Base-by-base conservation (phyloP, 1,140 invertebrate genomes). In the Onthophagus taurus region DNA sequence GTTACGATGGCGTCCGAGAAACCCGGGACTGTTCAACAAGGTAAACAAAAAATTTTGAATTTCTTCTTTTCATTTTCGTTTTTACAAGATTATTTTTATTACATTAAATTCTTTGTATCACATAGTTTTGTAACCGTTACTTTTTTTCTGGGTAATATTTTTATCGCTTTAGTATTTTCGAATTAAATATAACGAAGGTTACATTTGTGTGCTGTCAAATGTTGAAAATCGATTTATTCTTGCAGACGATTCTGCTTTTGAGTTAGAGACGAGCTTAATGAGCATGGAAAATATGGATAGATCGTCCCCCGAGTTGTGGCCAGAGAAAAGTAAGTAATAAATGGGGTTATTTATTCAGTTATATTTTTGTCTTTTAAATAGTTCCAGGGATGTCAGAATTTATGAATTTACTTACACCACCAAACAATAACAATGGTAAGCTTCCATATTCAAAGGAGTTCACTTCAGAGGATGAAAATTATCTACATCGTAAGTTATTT, bases 291-390 rank as follows among this genome's bases (percentile, higher is more conserved):
- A 86, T 59, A 68, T 96, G 47, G 89, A 93, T 66, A 71, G 90
- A 58, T 77, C 85, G 7, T 94, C 90, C 2, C 91, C 90, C 11
- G 88, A 94, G 58, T 64, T 94, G 56, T 96, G 90, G 90, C 90
- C 91, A 31, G 89, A 93, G 68, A 83, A 87, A 72, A 87, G 89
- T 92, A 75, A 80, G 76, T 53, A 35, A 23, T n/a, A n/a, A n/a
- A n/a, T n/a, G n/a, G n/a, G n/a, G n/a, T n/a, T n/a, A n/a, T n/a
- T n/a, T n/a, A n/a, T n/a, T n/a, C n/a, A n/a, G n/a, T n/a, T n/a
- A n/a, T n/a, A n/a, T n/a, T n/a, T n/a, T 49, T 33, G 12, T 31
- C 30, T 29, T 48, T 51, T 34, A 43, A 52, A 42, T 52, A 62
- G 83, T 85, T 66, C 81, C 83, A 48, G 83, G 83, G 42, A 78